These are phyloP conservation scores for Oreotrochilus melanogaster DNA, from an alignment of 2,113 vertebrate species.

Conservation along the genomic window DNA sequence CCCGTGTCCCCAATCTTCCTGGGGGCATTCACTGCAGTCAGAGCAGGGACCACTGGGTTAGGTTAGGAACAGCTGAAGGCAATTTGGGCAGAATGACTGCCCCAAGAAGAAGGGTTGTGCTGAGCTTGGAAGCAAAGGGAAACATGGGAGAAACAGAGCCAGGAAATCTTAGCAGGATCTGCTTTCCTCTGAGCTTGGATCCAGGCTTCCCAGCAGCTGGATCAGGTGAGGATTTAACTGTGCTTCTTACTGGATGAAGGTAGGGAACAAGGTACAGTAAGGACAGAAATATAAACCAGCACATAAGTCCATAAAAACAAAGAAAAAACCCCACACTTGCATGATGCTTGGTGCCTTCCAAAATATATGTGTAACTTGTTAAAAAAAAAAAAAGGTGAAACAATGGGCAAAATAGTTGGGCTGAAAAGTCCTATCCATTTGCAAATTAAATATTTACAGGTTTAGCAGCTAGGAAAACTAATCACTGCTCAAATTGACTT, in stretches of 20 bases:
- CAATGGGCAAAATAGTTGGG: not conserved
- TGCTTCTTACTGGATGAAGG: not conserved
- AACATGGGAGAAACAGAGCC: not conserved
- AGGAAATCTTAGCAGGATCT: not conserved
- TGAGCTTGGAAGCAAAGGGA: too few species aligned
- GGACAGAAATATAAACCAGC: not conserved
- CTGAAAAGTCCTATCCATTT: not conserved
- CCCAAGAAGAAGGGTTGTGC: too few species aligned
- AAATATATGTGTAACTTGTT: not conserved
- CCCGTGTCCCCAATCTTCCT: too few species aligned
- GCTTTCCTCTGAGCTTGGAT: not conserved
- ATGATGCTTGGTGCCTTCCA: not conserved
- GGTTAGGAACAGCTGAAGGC: too few species aligned
- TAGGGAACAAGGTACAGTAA: not conserved
- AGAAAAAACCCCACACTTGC: not conserved
- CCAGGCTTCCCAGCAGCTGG: not conserved
- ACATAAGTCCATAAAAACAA: not conserved
- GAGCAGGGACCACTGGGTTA: too few species aligned
- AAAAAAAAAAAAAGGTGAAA: not conserved
- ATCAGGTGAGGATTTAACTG: not conserved
- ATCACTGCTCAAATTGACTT: not conserved
- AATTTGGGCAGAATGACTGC: too few species aligned
- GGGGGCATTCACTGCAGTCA: too few species aligned
- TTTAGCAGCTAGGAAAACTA: not conserved
- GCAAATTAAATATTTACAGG: conserved; percentile 29